Evolutionary conservation across 2,797 vertebrate genomes (phyloP).

Genomic region (Choloepus didactylus): DNA sequence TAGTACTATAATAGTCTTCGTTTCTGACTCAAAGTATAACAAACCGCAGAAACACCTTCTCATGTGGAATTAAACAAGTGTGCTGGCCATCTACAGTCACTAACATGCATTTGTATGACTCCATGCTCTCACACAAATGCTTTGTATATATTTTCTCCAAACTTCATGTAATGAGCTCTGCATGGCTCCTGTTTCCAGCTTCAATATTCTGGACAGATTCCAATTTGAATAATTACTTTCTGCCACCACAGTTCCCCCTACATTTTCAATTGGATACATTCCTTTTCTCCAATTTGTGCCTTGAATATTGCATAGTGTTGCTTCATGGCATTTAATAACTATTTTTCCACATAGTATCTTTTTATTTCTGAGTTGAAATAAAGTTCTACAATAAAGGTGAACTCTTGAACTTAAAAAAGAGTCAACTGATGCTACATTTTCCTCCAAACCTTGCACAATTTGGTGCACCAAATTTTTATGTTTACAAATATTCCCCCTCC

Average conservation of each 20-base stretch:
- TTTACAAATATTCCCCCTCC: constrained; percentile 7
- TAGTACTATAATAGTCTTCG: background rate
- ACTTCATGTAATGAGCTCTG: background rate
- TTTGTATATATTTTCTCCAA: background rate
- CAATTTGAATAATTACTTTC: constrained; percentile 10
- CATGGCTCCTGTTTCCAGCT: background rate
- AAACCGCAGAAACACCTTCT: background rate
- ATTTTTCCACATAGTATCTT: background rate
- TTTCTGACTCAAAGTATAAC: constrained; percentile 11
- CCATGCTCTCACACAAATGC: background rate
- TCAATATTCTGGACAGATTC: background rate
- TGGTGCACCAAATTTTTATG: background rate
- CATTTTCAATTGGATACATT: background rate
- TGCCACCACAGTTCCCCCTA: background rate
- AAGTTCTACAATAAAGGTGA: background rate
- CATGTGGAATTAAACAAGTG: background rate
- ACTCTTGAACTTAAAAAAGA: background rate
- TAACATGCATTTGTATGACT: background rate
- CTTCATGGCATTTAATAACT: background rate
- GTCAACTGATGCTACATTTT: background rate
- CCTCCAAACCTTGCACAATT: background rate
- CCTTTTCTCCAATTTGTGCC: background rate
- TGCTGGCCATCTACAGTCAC: background rate
- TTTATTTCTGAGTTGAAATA: constrained; percentile 43
- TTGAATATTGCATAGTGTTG: background rate